A percentile compares a stretch with the other conserved stretches of the same genome.
Evolutionary conservation across 23 tunicate genomes (phyloP).

Genomic region (Oikopleura albicans): DNA sequence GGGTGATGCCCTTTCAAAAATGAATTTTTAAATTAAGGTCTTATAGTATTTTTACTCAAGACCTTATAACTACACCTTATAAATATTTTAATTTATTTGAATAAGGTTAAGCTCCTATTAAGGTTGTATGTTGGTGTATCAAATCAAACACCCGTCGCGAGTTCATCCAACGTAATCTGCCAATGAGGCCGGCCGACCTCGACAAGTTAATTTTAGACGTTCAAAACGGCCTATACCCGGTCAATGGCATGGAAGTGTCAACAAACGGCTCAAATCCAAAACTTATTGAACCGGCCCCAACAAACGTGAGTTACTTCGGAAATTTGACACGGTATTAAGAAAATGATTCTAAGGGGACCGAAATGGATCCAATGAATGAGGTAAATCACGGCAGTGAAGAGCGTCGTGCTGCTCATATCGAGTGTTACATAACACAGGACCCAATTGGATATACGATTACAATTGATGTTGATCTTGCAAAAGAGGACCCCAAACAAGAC

Average conservation of each 20-base stretch:
- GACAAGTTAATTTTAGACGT: not conserved
- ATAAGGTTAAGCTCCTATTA: not conserved
- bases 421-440: not conserved
- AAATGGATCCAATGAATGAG: not conserved
- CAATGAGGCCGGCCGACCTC: constrained; percentile 2
- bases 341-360: not conserved
- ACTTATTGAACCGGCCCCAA: not conserved
- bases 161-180: not conserved
- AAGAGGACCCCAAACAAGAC: not conserved
- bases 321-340: no score
- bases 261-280: not conserved
- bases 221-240: constrained; percentile 17
- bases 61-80: no score
- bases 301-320: not conserved
- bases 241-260: not conserved
- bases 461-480: not conserved
- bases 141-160: not conserved
- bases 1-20: no score
- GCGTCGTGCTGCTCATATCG: not conserved
- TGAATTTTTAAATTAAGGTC: no score
- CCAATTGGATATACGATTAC: not conserved
- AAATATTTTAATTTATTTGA: not conserved
- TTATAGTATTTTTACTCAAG: no score
- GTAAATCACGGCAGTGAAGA: not conserved
- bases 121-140: not conserved